Percentiles rank a stretch among this genome's conserved stretches.
Conservation (phyloP, 1,140 invertebrate genomes). For the Heterodera schachtii region DNA sequence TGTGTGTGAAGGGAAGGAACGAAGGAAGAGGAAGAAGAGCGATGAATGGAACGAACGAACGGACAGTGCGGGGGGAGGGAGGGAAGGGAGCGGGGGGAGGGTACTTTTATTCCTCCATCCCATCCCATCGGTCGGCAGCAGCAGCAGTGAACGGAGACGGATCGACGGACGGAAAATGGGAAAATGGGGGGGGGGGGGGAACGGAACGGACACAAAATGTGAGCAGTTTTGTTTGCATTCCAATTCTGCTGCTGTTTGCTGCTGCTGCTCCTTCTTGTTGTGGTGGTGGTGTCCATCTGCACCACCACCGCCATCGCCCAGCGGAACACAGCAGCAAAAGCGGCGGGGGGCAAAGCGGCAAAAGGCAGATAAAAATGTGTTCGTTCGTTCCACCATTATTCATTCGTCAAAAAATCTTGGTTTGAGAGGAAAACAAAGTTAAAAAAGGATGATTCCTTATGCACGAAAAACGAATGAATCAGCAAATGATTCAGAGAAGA, state of each 20-base stretch:
- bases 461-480: too few species aligned
- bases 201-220: slow-evolving; percentile 1
- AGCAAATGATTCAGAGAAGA: too few species aligned
- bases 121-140: neutral
- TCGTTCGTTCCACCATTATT: too few species aligned
- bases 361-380: neutral
- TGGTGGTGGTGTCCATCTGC: slow-evolving; percentile 1
- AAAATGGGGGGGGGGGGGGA: too few species aligned
- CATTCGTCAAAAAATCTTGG: neutral
- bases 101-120: neutral
- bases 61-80: too few species aligned
- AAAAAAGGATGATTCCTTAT: too few species aligned
- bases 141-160: neutral
- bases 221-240: slow-evolving; percentile 1
- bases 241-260: neutral
- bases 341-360: too few species aligned
- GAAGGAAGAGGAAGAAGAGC: neutral
- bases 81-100: too few species aligned
- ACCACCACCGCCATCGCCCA: neutral
- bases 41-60: neutral
- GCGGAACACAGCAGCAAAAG: neutral
- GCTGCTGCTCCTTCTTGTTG: too few species aligned
- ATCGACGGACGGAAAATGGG: too few species aligned
- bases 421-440: too few species aligned
- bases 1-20: too few species aligned